Conservation (phyloP, 2,113 vertebrate species). For the Chaetorhynchus papuensis region DNA sequence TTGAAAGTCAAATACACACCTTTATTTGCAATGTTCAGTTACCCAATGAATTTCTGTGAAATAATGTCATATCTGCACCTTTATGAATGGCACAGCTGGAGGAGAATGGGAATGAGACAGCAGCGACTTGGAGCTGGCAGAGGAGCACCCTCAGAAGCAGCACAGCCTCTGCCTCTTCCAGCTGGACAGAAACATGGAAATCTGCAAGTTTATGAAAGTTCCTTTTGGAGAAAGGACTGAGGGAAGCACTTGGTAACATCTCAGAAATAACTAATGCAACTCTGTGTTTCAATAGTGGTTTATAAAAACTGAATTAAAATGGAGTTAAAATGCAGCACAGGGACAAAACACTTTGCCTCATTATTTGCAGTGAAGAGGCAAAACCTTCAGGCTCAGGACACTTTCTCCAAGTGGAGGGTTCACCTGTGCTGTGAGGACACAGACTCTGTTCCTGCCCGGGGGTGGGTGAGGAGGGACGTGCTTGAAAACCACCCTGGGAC, state of each 20-base stretch:
- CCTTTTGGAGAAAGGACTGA: neutral
- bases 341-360: neutral
- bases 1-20: slow-evolving; percentile 45
- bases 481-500: rapidly evolving
- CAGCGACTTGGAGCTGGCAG: neutral
- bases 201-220: rapidly evolving
- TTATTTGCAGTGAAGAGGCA: neutral
- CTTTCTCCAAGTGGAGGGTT: neutral
- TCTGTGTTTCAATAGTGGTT: neutral
- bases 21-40: slow-evolving; percentile 37
- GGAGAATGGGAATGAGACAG: neutral
- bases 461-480: rapidly evolving
- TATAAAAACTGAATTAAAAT: neutral
- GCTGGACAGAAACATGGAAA: neutral
- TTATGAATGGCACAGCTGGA: neutral
- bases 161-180: neutral
- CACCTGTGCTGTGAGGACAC: rapidly evolving
- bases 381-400: neutral
- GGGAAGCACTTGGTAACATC: neutral
- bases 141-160: neutral
- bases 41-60: slow-evolving; percentile 12
- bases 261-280: neutral
- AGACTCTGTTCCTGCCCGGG: rapidly evolving
- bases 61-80: slow-evolving; percentile 14
- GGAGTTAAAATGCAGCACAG: neutral